Conservation (phyloP, 2,888 invertebrate genomes). For the Neocrepidodera transversa region DNA sequence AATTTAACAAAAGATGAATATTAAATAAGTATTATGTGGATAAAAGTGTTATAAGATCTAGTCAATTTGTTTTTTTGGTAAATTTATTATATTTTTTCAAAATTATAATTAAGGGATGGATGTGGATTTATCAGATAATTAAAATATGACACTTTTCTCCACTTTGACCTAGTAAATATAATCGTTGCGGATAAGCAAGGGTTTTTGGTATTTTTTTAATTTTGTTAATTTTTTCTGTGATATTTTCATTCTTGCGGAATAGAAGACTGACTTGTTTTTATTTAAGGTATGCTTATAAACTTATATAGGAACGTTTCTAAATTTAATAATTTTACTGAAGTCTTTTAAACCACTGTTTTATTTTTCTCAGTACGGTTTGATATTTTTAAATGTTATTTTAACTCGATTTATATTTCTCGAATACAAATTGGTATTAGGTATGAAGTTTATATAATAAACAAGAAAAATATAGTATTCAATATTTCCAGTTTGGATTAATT, state of each 20-base stretch:
- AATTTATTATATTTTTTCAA: neutral
- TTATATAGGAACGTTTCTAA: slow-evolving; percentile 19
- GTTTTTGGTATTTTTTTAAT: slow-evolving; percentile 40
- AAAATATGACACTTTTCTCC: slow-evolving; percentile 21
- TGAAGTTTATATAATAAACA: no score
- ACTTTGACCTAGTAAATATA: slow-evolving; percentile 34
- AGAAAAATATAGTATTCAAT: no score
- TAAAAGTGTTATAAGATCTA: slow-evolving; percentile 8
- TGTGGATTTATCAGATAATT: no score
- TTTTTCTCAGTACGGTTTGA: no score
- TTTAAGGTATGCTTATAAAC: slow-evolving; percentile 30
- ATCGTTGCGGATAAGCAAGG: slow-evolving; percentile 42
- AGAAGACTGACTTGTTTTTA: slow-evolving; percentile 27
- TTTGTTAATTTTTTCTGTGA: slow-evolving; percentile 42
- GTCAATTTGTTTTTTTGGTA: no score
- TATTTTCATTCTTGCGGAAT: slow-evolving; percentile 42
- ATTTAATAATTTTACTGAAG: no score
- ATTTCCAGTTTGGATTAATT: no score
- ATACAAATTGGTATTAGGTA: no score
- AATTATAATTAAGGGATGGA: neutral
- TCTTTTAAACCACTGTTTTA: no score
- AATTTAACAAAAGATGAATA: slow-evolving; percentile 44
- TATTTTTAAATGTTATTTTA: no score
- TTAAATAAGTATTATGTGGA: slow-evolving; percentile 12
- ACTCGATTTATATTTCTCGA: no score